Evolutionary conservation across 2,113 vertebrate genomes (phyloP), one percentile per base, ranked within the genome.

Genomic region (Pelecanus crispus): DNA sequence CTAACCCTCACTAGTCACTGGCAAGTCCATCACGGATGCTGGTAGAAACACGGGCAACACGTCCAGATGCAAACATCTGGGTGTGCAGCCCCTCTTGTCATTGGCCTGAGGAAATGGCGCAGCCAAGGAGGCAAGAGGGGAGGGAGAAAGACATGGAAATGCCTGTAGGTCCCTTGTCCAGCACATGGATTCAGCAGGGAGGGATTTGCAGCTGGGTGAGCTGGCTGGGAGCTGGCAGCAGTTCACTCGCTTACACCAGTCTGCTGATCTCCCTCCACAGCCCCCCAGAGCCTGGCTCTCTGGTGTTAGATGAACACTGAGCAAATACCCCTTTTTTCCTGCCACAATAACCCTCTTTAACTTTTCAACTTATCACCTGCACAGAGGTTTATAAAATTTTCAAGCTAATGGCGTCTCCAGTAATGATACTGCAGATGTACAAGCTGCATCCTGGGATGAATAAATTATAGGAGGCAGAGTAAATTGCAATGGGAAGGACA

Each of bases 351-450:
- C 92, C 80, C 94, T 95, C 77, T 91, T 95, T 91, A 95, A 96
- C 95, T 95, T 96, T 96, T 91, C 97, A 95, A 92, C 92, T 82
- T 97, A 97, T 97, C 97, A 97, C 95, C 95, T 97, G 86, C 91
- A 56, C 78, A 49, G 66, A 84, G 70, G 88, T 96, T 96, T 96
- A 96, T 97, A 96, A 96, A 95, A 97, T 95, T 96, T 97, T 97
- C 87, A 97, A 94, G 84, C 73, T 95, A 94, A 97, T 97, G 92
- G 91, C 4, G 6, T 80, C 97, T 96, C 81, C 81, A 91, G 95
- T 95, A 97, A 96, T 94, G 97, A 97, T 94, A 89, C 88, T 95
- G 92, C 97, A 97, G 94, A 97, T 96, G 96, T 95, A 96, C 92
- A 97, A 94, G 70, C 78, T 92, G 95, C 95, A 97, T 95, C 96